These are phyloP conservation scores for Scortum barcoo DNA, from an alignment of 2,113 vertebrate genomes.

Conservation along the genomic window DNA sequence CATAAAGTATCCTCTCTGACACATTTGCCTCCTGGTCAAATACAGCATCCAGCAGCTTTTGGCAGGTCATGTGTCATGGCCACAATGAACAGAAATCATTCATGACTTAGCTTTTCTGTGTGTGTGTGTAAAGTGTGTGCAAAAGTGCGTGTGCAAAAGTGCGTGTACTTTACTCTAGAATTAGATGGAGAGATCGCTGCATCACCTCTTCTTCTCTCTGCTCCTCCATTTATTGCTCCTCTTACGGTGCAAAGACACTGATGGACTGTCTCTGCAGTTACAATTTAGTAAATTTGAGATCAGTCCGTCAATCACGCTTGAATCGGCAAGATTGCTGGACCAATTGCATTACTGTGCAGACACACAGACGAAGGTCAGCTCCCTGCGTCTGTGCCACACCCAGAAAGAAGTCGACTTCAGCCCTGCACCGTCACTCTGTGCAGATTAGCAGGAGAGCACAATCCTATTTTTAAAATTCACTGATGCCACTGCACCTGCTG, in stretches of 20 bases:
- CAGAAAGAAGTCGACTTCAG: neutral
- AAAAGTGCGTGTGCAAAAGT: too few relatives aligned
- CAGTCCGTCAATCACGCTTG: slow-evolving; percentile 4
- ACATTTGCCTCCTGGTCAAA: slow-evolving; percentile 28
- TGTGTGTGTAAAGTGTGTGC: slow-evolving; percentile 27
- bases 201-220: slow-evolving; percentile 23
- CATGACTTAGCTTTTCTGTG: neutral
- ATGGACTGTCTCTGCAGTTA: slow-evolving; percentile 50
- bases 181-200: slow-evolving; percentile 50
- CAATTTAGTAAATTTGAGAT: slow-evolving; percentile 55
- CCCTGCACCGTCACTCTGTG: slow-evolving; percentile 33
- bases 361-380: slow-evolving; percentile 43
- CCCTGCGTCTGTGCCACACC: neutral
- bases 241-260: slow-evolving; percentile 43
- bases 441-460: slow-evolving; percentile 28
- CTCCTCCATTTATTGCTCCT: slow-evolving; percentile 52
- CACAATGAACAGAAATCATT: slow-evolving; percentile 41
- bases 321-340: slow-evolving; percentile 9
- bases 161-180: slow-evolving; percentile 53
- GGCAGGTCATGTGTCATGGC: slow-evolving; percentile 56
- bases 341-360: slow-evolving; percentile 11
- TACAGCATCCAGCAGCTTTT: slow-evolving; percentile 26
- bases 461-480: slow-evolving; percentile 45
- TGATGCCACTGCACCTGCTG: slow-evolving; percentile 19
- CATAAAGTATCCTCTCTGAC: slow-evolving; percentile 38